Percentiles rank a stretch among this genome's conserved stretches.
phyloP scores from a whole-genome alignment of 2,888 invertebrate species.

The Cacoxenus indagator region DNA sequence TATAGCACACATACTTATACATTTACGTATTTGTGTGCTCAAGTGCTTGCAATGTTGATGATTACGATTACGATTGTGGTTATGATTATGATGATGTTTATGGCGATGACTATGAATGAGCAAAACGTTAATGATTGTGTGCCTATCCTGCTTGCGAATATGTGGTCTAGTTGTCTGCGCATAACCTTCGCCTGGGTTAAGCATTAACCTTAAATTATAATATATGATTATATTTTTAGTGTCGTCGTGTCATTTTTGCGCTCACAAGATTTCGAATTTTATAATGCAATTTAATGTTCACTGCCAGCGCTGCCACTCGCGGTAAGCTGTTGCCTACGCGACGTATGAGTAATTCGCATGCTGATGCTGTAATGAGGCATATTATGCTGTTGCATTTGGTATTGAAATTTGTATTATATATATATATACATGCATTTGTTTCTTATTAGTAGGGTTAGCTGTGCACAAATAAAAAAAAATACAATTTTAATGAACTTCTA shows the following conservation, averaged over 20 bases:
- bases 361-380: constrained; percentile 8
- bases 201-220: background rate
- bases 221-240: too few species aligned
- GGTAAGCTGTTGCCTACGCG: background rate
- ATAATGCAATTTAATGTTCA: too few species aligned
- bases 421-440: background rate
- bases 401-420: background rate
- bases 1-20: too few species aligned
- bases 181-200: constrained; percentile 11
- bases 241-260: too few species aligned
- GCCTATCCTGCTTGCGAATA: background rate
- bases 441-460: too few species aligned
- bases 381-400: constrained; percentile 3
- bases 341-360: constrained; percentile 12
- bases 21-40: too few species aligned
- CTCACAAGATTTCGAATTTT: too few species aligned
- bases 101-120: too few species aligned
- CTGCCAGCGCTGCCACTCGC: too few species aligned
- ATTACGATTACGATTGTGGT: background rate
- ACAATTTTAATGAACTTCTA: constrained; percentile 5
- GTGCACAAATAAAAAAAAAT: background rate
- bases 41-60: background rate
- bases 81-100: background rate
- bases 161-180: background rate
- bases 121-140: background rate